Evolutionary conservation across 2,797 vertebrate species (phyloP).

Genomic region (Channa striata): DNA sequence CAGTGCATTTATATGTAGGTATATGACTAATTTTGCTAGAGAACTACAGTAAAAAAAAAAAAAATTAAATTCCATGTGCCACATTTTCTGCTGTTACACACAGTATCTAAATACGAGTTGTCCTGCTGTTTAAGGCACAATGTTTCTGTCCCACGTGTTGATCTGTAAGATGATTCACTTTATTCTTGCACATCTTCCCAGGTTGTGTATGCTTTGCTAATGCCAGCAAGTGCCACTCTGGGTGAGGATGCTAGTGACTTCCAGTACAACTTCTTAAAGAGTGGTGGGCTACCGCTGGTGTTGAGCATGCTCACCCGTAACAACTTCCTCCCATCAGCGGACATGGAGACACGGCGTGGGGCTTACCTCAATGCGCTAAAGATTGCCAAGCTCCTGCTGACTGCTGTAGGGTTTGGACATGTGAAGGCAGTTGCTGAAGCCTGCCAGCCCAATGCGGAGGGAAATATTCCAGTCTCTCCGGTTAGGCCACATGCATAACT

Average conservation of each 20-base stretch:
- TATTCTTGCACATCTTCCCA: conserved; percentile 57
- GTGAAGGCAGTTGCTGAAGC: conserved; percentile 98
- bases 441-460: conserved; percentile 95
- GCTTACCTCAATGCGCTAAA: conserved; percentile 98
- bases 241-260: conserved; percentile 98
- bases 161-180: conserved; percentile 4
- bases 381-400: conserved; percentile 97
- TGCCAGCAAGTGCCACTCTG: conserved; percentile 97
- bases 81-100: background rate
- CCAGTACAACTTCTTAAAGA: conserved; percentile 98
- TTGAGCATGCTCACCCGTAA: conserved; percentile 99
- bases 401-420: conserved; percentile 97
- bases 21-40: too few relatives aligned
- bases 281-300: conserved; percentile 95
- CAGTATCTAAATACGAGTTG: background rate
- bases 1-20: background rate
- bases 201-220: conserved; percentile 99
- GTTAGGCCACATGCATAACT: conserved; percentile 77
- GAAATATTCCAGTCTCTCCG: conserved; percentile 92
- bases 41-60: too few relatives aligned
- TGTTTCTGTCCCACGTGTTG: background rate
- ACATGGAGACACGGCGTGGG: conserved; percentile 98
- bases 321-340: conserved; percentile 98
- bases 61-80: background rate
- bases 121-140: background rate